Evolutionary conservation across 2,888 invertebrate genomes (phyloP).

Genomic region (Scotopteryx bipunctaria): DNA sequence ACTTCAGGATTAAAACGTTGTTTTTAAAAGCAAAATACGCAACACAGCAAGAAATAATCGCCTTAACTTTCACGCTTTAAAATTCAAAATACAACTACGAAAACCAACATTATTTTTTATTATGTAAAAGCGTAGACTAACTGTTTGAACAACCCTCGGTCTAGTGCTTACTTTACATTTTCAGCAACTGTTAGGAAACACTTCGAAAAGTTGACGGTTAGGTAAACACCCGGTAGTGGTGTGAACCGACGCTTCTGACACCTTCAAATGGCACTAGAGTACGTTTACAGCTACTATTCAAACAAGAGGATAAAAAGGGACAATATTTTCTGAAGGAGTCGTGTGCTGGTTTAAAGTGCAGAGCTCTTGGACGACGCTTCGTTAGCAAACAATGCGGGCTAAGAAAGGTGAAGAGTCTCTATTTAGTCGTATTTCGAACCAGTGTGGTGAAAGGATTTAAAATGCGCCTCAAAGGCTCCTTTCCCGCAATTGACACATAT

Average conservation of each 20-base stretch:
- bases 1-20: conserved; percentile 6
- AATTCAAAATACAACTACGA: conserved; percentile 20
- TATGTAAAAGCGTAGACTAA: conserved; percentile 47
- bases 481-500: no score
- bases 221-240: conserved; percentile 80
- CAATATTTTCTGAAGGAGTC: conserved; percentile 81
- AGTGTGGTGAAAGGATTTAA: no score
- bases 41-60: conserved; percentile 20
- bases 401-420: conserved; percentile 51
- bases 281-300: conserved; percentile 81
- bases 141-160: conserved; percentile 57
- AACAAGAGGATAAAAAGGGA: conserved; percentile 82
- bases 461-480: no score
- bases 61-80: conserved; percentile 21
- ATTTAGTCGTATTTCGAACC: background rate
- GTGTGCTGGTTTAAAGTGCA: conserved; percentile 82
- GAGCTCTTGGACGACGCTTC: conserved; percentile 77
- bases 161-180: conserved; percentile 79
- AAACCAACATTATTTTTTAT: conserved; percentile 34
- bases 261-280: conserved; percentile 77
- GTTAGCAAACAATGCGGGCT: conserved; percentile 78
- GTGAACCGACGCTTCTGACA: conserved; percentile 67
- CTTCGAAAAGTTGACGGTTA: conserved; percentile 77
- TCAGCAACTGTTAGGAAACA: conserved; percentile 72
- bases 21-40: conserved; percentile 9